phyloP scores from a whole-genome alignment of 2,113 vertebrate species.

The Suncus etruscus region DNA sequence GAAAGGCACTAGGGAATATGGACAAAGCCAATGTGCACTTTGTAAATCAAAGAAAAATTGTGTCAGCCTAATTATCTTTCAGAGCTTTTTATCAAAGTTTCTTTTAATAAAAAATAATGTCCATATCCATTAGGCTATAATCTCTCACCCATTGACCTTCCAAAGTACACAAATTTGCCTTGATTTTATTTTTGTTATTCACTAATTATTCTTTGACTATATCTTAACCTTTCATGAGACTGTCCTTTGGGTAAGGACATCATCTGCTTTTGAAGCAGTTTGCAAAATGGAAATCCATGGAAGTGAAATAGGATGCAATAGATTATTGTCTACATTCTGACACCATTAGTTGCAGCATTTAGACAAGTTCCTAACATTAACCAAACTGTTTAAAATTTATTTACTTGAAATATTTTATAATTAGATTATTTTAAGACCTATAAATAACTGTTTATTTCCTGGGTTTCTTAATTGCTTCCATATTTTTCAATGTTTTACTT shows the following conservation, averaged over 20 bases:
- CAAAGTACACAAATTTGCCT: not conserved
- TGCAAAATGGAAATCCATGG: not conserved
- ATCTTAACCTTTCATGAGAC: not conserved
- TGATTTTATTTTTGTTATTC: slow-evolving; percentile 48
- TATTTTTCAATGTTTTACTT: not conserved
- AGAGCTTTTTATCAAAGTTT: slow-evolving; percentile 55
- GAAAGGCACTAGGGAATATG: slow-evolving; percentile 48
- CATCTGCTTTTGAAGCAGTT: not conserved
- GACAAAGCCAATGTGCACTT: slow-evolving; percentile 66
- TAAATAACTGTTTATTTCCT: not conserved
- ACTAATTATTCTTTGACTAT: slow-evolving; percentile 32
- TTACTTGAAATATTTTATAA: slow-evolving; percentile 1
- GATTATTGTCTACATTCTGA: not conserved
- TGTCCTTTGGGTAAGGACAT: not conserved
- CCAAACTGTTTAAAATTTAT: not conserved
- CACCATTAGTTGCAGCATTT: not conserved
- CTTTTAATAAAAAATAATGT: slow-evolving; percentile 22
- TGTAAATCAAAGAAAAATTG: slow-evolving; percentile 40
- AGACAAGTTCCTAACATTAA: not conserved
- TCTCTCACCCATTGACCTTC: slow-evolving; percentile 59
- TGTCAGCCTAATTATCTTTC: slow-evolving; percentile 61
- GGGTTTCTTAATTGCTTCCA: slow-evolving; percentile 41
- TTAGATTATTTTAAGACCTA: not conserved
- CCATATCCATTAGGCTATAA: not conserved
- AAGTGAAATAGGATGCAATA: not conserved